Base-by-base conservation (phyloP, 2,888 invertebrate species). In the Ochlodes sylvanus region DNA sequence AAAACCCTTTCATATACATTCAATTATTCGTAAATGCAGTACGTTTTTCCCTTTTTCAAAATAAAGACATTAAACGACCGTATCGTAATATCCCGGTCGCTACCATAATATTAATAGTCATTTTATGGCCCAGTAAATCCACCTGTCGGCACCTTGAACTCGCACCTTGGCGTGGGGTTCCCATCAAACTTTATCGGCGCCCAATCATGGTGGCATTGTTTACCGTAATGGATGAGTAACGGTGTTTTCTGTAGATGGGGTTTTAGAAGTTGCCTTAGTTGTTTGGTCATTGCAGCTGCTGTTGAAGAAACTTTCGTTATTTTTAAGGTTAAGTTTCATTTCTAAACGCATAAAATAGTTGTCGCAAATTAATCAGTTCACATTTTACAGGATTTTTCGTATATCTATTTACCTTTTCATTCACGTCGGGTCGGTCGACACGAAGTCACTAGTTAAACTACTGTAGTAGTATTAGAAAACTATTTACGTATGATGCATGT, bases 41-140 rank as follows among this genome's bases (percentile, higher is more conserved):
- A 38, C 38, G 38, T 12, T 38, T 38, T 12, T 12, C 2, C 12
- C 38, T 10, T 12, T 12, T 1, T 7, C 7, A 5, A 47, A 47
- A 14, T 14, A 47, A n/a, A 47, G 47, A 47, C 47, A 47, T 47
- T 47, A 47, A 47, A 47, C 15, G 17, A 14, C 47, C n/a, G n/a
- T 5, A 17, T 47, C 15, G 42, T 42, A 42, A 14, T 42, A 47
- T 47, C 10, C 42, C 52, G 7, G 12, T 52, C 41, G 21, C 21
- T 17, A 32, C 17, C 42, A 10, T 21, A 80, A 82, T 47, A 57
- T 47, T 64, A 64, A 32, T 64, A 64, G 56, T 64, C 56, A 44
- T 47, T 64, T 64, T 57, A 64, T 64, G 64, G 56, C 10, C 38
- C 55, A 55, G 34, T 64, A 64, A 57, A 47, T 64, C 38, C 47